Conservation (phyloP, 2,888 invertebrate species). For the Emmelina monodactyla region DNA sequence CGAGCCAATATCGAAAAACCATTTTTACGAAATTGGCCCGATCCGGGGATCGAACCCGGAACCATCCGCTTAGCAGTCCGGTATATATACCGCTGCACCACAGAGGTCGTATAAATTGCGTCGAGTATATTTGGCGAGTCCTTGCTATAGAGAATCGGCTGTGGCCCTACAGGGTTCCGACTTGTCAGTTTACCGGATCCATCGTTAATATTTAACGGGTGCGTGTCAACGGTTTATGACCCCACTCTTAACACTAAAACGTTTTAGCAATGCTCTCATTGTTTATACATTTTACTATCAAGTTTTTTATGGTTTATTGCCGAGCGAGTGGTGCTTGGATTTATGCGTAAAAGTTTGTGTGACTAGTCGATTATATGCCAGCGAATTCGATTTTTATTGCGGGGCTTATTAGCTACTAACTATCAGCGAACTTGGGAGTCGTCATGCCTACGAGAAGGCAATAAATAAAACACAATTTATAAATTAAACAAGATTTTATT, state of each 20-base stretch:
- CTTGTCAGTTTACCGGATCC: slow-evolving; percentile 61
- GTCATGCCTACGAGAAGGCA: slow-evolving; percentile 1
- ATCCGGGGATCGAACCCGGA: no score
- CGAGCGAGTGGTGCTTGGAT: slow-evolving; percentile 44
- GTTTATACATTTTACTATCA: slow-evolving; percentile 64
- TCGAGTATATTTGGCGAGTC: no score
- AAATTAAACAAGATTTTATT: no score
- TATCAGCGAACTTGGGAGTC: not conserved
- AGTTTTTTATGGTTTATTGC: slow-evolving; percentile 60
- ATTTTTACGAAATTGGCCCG: no score
- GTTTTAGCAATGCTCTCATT: slow-evolving; percentile 62
- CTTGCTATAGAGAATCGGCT: slow-evolving; percentile 60
- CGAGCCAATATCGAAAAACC: no score
- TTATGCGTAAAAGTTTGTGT: slow-evolving; percentile 40
- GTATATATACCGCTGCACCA: no score
- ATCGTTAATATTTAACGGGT: slow-evolving; percentile 65
- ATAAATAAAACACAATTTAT: no score
- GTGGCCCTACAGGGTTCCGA: slow-evolving; percentile 14
- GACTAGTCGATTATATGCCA: slow-evolving; percentile 42
- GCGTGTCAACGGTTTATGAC: slow-evolving; percentile 63
- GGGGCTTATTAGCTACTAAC: slow-evolving; percentile 27
- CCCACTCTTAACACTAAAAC: slow-evolving; percentile 65
- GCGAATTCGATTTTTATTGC: slow-evolving; percentile 49
- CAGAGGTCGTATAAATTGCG: no score
- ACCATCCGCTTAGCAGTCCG: no score